Conservation (phyloP, 2,888 invertebrate species). For the Zeuzera pyrina region DNA sequence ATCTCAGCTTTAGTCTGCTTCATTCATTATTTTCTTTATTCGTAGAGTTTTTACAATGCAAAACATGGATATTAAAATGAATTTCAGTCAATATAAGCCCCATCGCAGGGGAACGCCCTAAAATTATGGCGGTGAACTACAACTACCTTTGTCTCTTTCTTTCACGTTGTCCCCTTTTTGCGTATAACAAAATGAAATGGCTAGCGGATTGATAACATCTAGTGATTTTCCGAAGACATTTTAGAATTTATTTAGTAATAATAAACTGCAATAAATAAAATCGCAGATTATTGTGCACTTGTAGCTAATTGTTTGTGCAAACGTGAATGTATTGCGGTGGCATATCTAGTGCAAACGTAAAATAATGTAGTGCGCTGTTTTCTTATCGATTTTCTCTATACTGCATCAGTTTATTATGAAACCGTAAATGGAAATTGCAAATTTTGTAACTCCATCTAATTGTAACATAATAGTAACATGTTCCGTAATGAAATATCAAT, state of each 20-base stretch:
- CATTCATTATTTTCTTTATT: no score
- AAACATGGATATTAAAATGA: no score
- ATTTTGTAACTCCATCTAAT: constrained; percentile 15
- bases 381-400: constrained; percentile 70
- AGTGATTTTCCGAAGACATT: constrained; percentile 13
- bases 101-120: constrained; percentile 47
- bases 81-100: no score
- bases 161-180: constrained; percentile 21
- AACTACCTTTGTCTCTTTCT: constrained; percentile 48
- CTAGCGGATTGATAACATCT: no score
- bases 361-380: constrained; percentile 56
- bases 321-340: constrained; percentile 39
- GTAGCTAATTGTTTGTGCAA: constrained; percentile 23
- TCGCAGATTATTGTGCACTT: constrained; percentile 11
- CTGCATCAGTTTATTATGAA: constrained; percentile 64
- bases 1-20: no score
- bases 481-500: no score
- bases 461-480: background rate
- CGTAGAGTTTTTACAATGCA: no score
- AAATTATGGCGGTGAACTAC: constrained; percentile 28
- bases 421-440: constrained; percentile 56
- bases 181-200: constrained; percentile 27
- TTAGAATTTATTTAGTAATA: constrained; percentile 9
- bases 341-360: constrained; percentile 37
- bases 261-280: constrained; percentile 12